Evolutionary conservation across 2,888 invertebrate genomes (phyloP).

Genomic region (Eupithecia inturbata): DNA sequence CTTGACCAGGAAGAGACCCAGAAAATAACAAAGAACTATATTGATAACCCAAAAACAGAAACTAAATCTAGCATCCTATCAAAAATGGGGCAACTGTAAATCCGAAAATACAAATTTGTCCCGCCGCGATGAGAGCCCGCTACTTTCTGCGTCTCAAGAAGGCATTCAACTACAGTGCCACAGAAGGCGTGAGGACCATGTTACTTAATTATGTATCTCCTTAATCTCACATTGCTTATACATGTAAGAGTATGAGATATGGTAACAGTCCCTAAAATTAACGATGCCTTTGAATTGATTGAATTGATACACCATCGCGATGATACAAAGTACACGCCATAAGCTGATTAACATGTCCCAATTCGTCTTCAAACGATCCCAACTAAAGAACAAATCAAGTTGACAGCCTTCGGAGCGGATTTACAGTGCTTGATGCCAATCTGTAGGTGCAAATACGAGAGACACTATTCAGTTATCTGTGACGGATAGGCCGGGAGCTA

Average conservation of each 20-base stretch:
- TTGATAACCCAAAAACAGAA: background rate
- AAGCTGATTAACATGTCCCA: constrained; percentile 28
- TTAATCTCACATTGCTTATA: background rate
- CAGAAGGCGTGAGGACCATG: background rate
- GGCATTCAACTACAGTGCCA: background rate
- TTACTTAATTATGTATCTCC: background rate
- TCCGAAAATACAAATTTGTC: background rate
- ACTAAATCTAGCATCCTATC: background rate
- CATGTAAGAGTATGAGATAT: background rate
- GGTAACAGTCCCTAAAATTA: background rate
- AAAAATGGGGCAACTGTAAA: background rate
- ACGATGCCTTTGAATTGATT: background rate
- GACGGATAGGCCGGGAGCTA: constrained; percentile 17
- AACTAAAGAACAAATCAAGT: constrained; percentile 36
- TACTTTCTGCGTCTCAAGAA: background rate
- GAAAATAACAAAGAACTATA: background rate
- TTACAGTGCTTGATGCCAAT: constrained; percentile 31
- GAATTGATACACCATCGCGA: background rate
- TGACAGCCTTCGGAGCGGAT: constrained; percentile 26
- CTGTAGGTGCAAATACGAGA: constrained; percentile 37
- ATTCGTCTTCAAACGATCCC: constrained; percentile 29
- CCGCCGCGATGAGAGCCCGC: background rate
- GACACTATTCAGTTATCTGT: constrained; percentile 17
- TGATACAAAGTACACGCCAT: constrained; percentile 11
- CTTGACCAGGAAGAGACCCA: background rate